phyloP scores from a whole-genome alignment of 2,888 invertebrate species.

The Endomychus coccineus region DNA sequence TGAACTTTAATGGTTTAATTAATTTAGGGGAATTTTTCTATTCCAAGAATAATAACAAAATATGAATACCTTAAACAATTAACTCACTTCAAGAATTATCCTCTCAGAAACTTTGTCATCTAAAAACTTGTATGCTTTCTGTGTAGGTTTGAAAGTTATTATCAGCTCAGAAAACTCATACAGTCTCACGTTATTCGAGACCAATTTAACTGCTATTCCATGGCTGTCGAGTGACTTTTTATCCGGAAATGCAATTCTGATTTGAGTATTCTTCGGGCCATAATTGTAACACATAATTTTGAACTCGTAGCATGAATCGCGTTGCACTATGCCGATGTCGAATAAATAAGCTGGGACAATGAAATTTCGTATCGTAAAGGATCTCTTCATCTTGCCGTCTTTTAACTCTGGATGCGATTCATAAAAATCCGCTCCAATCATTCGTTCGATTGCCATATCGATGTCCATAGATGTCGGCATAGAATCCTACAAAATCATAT shows the following conservation, averaged over 20 bases:
- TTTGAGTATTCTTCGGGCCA: constrained; percentile 46
- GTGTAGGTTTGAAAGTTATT: constrained; percentile 48
- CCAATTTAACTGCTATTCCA: constrained; percentile 37
- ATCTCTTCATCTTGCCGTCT: constrained; percentile 24
- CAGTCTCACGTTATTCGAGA: constrained; percentile 42
- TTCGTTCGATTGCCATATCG: constrained; percentile 54
- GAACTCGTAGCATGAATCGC: constrained; percentile 43
- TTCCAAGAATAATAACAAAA: no score
- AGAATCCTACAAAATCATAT: constrained; percentile 19
- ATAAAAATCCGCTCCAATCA: constrained; percentile 46
- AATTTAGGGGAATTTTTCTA: no score
- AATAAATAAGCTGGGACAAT: constrained; percentile 47
- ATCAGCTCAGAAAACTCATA: constrained; percentile 48
- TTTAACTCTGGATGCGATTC: constrained; percentile 42
- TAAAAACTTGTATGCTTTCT: constrained; percentile 4
- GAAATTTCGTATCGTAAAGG: constrained; percentile 47
- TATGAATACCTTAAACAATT: constrained; percentile 13
- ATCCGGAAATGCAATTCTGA: constrained; percentile 38
- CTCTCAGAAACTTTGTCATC: constrained; percentile 15
- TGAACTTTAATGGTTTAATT: no score
- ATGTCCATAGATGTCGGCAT: constrained; percentile 53
- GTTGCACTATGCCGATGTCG: constrained; percentile 52
- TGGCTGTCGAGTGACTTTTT: constrained; percentile 24
- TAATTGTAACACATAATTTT: constrained; percentile 49
- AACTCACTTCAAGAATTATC: constrained; percentile 35